Conservation (phyloP, 2,797 vertebrate species). For the Glossophaga mutica region DNA sequence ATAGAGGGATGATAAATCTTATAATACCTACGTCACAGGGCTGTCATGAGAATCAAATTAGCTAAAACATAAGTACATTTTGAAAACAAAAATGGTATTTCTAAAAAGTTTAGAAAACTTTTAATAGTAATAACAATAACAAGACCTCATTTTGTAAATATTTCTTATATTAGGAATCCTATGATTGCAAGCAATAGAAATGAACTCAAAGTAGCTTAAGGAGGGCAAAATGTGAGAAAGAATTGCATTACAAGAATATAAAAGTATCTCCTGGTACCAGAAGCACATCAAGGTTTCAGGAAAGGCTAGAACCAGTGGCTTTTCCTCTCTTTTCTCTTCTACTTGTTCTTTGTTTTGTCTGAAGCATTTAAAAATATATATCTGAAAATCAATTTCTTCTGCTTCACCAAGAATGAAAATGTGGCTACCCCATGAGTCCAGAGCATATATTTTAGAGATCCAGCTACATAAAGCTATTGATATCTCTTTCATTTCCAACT, state of each 20-base stretch:
- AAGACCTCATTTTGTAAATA: not conserved
- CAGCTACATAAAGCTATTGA: not conserved
- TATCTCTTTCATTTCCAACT: not conserved
- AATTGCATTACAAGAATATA: not conserved
- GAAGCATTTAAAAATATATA: not conserved
- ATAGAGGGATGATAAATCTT: not conserved
- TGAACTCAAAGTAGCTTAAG: not conserved
- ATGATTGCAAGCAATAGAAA: not conserved
- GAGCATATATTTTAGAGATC: not conserved
- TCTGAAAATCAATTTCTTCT: not conserved
- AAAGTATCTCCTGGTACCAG: not conserved
- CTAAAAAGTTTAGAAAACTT: not conserved
- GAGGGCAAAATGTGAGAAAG: not conserved
- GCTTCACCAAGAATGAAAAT: slow-evolving; percentile 1
- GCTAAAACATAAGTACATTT: not conserved
- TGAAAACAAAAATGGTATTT: not conserved
- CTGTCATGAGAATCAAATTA: not conserved
- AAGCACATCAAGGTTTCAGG: not conserved
- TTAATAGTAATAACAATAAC: not conserved
- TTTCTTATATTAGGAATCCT: not conserved
- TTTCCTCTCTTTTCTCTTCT: not conserved
- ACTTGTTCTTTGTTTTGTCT: not conserved
- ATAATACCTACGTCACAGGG: not conserved
- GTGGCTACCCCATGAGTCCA: not conserved
- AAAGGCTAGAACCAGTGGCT: slow-evolving; percentile 5